phyloP scores from a whole-genome alignment of 2,797 vertebrate genomes.

The Danio albolineatus region DNA sequence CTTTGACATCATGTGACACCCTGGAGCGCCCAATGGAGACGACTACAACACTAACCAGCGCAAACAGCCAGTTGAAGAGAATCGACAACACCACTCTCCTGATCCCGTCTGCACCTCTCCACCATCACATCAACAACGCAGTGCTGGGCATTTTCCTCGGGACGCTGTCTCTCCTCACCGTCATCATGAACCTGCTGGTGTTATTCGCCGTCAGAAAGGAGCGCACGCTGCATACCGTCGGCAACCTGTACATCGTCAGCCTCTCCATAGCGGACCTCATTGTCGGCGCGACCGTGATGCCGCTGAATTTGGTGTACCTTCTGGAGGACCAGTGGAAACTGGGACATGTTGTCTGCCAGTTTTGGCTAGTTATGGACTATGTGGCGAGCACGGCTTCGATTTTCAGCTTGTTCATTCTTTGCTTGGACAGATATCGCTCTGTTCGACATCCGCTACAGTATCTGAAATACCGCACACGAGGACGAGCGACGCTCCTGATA shows the following conservation, averaged over 20 bases:
- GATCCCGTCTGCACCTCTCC: slow-evolving; percentile 66
- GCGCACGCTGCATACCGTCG: slow-evolving; percentile 93
- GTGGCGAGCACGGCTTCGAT: slow-evolving; percentile 97
- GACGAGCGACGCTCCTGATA: slow-evolving; percentile 85
- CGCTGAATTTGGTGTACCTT: slow-evolving; percentile 89
- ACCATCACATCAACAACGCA: slow-evolving; percentile 67
- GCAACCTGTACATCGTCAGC: slow-evolving; percentile 95
- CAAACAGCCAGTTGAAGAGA: slow-evolving; percentile 38
- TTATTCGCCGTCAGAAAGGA: slow-evolving; percentile 88
- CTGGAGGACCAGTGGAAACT: slow-evolving; percentile 82
- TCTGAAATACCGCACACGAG: slow-evolving; percentile 89
- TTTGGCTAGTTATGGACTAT: slow-evolving; percentile 98
- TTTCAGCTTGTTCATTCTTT: slow-evolving; percentile 93
- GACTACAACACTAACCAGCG: slow-evolving; percentile 13
- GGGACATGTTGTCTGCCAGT: slow-evolving; percentile 85
- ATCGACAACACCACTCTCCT: slow-evolving; percentile 62
- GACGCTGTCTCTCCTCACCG: slow-evolving; percentile 85
- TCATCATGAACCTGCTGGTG: slow-evolving; percentile 94
- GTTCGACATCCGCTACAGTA: slow-evolving; percentile 91
- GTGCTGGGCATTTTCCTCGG: slow-evolving; percentile 86
- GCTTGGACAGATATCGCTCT: slow-evolving; percentile 92
- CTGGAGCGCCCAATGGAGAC: slow-evolving; percentile 57
- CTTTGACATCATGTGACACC: slow-evolving; percentile 61
- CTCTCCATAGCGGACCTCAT: slow-evolving; percentile 93
- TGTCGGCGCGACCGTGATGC: slow-evolving; percentile 93